Evolutionary conservation across 2,797 vertebrate genomes (phyloP).

Genomic region (Sciurus carolinensis): DNA sequence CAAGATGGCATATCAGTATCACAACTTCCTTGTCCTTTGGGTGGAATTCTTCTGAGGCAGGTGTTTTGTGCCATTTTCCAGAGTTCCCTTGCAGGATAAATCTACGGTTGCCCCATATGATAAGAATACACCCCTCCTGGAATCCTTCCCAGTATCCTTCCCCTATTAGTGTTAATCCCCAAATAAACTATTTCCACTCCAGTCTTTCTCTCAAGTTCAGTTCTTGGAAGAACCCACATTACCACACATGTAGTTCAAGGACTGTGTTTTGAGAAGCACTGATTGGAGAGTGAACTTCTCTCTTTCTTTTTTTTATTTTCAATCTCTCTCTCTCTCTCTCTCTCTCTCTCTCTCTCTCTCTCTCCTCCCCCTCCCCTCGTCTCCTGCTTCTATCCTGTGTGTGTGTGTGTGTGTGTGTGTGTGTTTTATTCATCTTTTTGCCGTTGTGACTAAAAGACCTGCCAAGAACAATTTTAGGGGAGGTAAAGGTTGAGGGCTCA

Average conservation of each 20-base stretch:
- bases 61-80: background rate
- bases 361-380: no score
- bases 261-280: constrained; percentile 25
- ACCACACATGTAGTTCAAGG: constrained; percentile 13
- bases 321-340: no score
- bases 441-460: no score
- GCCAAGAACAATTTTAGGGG: no score
- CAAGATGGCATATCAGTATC: background rate
- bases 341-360: no score
- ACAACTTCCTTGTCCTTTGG: background rate
- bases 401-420: background rate
- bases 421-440: no score
- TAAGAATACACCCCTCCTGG: background rate
- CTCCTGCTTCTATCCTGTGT: background rate
- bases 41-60: background rate
- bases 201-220: constrained; percentile 30
- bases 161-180: background rate
- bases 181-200: background rate
- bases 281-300: constrained; percentile 8
- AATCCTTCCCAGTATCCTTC: background rate
- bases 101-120: background rate
- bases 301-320: constrained; percentile 6
- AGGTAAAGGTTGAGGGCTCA: no score
- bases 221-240: constrained; percentile 1
- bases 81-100: background rate